phyloP scores from a whole-genome alignment of 2,888 invertebrate genomes.

The Cataglyphis livida region DNA sequence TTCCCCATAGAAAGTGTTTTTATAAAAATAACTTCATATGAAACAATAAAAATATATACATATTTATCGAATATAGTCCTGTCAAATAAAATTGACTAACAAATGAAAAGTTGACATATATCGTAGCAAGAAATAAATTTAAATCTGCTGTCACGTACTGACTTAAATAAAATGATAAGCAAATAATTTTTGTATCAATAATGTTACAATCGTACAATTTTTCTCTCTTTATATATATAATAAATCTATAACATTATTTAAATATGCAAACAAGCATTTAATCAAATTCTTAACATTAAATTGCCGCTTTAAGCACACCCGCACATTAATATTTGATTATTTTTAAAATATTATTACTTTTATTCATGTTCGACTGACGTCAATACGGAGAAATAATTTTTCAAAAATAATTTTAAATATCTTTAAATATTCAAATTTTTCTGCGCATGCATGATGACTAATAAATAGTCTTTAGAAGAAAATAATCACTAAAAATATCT shows the following conservation, averaged over 20 bases:
- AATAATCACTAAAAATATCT: not conserved
- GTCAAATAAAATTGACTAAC: slow-evolving; percentile 3
- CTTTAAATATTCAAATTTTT: not conserved
- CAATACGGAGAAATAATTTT: not conserved
- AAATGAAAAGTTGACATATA: not conserved
- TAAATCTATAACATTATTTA: not conserved
- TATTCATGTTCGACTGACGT: not conserved
- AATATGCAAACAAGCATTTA: not conserved
- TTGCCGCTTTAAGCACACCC: not conserved
- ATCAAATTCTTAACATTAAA: slow-evolving; percentile 15
- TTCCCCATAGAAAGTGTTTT: not conserved
- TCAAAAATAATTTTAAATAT: not conserved
- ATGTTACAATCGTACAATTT: not conserved
- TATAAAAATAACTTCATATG: not conserved
- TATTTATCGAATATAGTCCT: not conserved
- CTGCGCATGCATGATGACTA: not conserved
- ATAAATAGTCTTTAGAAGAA: not conserved
- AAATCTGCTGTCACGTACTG: not conserved
- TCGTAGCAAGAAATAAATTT: not conserved
- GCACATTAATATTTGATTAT: not conserved
- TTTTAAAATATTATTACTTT: not conserved
- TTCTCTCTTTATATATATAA: not conserved
- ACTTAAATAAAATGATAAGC: not conserved
- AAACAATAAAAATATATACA: slow-evolving; percentile 5
- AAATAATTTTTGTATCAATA: not conserved